Conservation (phyloP, 2,888 invertebrate genomes). For the Tetragonula carbonaria region DNA sequence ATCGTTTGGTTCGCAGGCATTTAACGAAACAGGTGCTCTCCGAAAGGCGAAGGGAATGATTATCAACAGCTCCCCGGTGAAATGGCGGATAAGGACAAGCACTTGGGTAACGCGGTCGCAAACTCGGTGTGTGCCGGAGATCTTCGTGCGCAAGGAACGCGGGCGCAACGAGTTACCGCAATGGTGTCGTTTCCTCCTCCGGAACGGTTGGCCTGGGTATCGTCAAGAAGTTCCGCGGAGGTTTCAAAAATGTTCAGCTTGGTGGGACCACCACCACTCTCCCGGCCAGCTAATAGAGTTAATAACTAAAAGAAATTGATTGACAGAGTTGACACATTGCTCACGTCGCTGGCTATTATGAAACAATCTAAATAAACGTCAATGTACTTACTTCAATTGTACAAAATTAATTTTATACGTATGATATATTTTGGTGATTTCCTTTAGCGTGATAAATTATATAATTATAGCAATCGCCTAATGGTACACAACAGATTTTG, state of each 20-base stretch:
- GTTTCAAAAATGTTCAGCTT: constrained; percentile 8
- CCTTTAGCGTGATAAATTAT: too few relatives aligned
- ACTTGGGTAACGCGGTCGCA: background rate
- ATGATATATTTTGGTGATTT: too few relatives aligned
- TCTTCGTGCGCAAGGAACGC: constrained; percentile 24
- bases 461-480: too few relatives aligned
- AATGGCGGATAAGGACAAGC: background rate
- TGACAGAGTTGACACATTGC: too few relatives aligned
- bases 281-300: too few relatives aligned
- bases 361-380: too few relatives aligned
- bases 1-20: background rate
- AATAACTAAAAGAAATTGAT: constrained; percentile 8
- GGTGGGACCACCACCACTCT: background rate
- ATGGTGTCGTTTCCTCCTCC: constrained; percentile 9
- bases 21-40: background rate
- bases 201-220: constrained; percentile 34
- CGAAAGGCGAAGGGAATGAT: background rate
- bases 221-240: constrained; percentile 22
- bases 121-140: background rate
- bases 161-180: constrained; percentile 16
- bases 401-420: too few relatives aligned
- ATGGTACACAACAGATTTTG: too few relatives aligned
- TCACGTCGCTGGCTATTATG: too few relatives aligned
- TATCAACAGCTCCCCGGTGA: constrained; percentile 1
- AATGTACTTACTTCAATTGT: too few relatives aligned